Evolutionary conservation across 1,140 invertebrate genomes (phyloP).

Genomic region (Ostrea edulis): DNA sequence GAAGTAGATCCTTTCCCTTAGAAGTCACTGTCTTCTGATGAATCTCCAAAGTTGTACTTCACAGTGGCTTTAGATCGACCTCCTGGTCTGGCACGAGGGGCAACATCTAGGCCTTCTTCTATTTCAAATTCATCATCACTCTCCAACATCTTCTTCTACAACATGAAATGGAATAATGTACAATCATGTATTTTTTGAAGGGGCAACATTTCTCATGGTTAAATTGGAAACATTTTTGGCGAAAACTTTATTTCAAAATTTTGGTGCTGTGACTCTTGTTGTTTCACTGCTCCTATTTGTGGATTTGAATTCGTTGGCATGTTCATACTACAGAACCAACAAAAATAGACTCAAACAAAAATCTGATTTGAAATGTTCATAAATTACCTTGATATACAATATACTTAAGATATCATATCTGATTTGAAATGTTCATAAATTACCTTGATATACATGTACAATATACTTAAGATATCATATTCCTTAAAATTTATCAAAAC

Average conservation of each 20-base stretch:
- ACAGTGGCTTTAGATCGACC: constrained; percentile 71
- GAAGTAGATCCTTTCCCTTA: neutral
- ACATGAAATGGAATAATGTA: constrained; percentile 35
- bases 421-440: neutral
- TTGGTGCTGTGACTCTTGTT: too few relatives aligned
- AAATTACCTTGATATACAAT: too few relatives aligned
- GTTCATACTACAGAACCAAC: too few relatives aligned
- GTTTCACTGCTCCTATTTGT: too few relatives aligned
- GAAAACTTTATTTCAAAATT: too few relatives aligned
- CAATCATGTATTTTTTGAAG: neutral
- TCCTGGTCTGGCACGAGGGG: constrained; percentile 61
- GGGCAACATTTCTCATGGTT: neutral
- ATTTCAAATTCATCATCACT: constrained; percentile 69
- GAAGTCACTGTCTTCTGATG: constrained; percentile 66
- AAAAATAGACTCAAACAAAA: too few relatives aligned
- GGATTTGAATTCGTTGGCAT: too few relatives aligned
- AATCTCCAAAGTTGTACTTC: constrained; percentile 78
- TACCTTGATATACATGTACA: too few relatives aligned
- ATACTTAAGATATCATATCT: too few relatives aligned
- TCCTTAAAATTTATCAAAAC: too few relatives aligned
- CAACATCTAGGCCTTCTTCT: constrained; percentile 49
- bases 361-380: neutral
- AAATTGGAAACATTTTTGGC: too few relatives aligned
- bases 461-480: too few relatives aligned
- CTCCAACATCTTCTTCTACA: constrained; percentile 63